A percentile compares a stretch with the other conserved stretches of the same genome.
phyloP scores from a whole-genome alignment of 2,113 vertebrate genomes.

The Apaloderma vittatum region DNA sequence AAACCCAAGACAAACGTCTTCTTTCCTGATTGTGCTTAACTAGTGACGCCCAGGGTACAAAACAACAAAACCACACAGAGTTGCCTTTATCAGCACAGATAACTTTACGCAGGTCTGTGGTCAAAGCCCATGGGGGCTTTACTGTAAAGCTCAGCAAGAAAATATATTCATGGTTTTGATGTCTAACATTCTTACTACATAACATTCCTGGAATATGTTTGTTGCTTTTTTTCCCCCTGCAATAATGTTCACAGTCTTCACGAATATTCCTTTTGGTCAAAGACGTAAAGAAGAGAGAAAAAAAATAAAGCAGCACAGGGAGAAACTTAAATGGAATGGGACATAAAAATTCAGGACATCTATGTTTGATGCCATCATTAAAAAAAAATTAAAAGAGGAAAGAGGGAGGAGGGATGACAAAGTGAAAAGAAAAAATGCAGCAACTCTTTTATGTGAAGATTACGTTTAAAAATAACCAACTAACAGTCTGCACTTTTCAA shows the following conservation, averaged over 20 bases:
- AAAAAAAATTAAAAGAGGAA: constrained; percentile 30
- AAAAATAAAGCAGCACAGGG: neutral
- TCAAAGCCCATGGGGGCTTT: constrained; percentile 36
- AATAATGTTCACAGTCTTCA: neutral
- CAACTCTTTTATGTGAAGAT: constrained; percentile 84
- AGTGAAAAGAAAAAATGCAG: constrained; percentile 67
- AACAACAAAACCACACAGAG: constrained; percentile 17
- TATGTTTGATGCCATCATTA: constrained; percentile 54
- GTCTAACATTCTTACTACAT: neutral
- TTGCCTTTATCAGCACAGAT: constrained; percentile 29
- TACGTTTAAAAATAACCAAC: constrained; percentile 84
- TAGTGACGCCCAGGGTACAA: neutral
- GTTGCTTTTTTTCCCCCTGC: neutral
- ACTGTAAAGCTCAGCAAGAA: constrained; percentile 42
- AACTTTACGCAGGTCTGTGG: constrained; percentile 8
- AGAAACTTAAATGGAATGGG: constrained; percentile 13
- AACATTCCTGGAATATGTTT: neutral
- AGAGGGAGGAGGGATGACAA: constrained; percentile 60
- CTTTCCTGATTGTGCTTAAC: neutral
- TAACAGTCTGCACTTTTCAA: constrained; percentile 82
- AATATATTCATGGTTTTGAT: neutral
- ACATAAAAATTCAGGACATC: constrained; percentile 68
- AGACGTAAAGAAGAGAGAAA: neutral
- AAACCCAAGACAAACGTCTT: neutral
- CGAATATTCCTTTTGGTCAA: neutral